Conservation (phyloP, 2,113 vertebrate genomes). For the Aptenodytes forsteri region DNA sequence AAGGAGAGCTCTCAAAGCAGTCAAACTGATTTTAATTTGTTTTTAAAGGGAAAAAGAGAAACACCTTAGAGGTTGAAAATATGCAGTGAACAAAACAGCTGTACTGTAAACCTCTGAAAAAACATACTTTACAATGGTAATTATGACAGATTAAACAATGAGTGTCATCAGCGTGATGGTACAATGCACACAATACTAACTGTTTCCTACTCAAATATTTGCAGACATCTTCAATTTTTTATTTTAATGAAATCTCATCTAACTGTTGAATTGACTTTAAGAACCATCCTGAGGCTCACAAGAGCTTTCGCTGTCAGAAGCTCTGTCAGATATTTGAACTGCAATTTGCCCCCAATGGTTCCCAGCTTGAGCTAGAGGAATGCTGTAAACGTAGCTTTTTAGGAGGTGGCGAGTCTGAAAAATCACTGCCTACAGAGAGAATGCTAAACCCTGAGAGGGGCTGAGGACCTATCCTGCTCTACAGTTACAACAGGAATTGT, state of each 20-base stretch:
- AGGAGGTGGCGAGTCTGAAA: not conserved
- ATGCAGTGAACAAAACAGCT: not conserved
- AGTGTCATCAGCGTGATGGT: conserved; percentile 14
- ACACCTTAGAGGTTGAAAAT: not conserved
- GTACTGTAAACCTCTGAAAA: not conserved
- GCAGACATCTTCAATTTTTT: conserved; percentile 22
- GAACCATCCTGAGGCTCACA: conserved; percentile 8
- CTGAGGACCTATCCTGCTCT: not conserved
- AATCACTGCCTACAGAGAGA: not conserved
- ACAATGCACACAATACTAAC: not conserved
- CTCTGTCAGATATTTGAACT: conserved; percentile 31
- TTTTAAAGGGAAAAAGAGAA: conserved; percentile 6
- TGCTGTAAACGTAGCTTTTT: not conserved
- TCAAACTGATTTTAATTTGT: not conserved
- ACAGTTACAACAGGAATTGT: not conserved
- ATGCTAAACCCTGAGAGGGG: not conserved
- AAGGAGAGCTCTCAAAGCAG: conserved; percentile 10
- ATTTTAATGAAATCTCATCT: conserved; percentile 43
- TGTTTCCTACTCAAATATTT: conserved; percentile 62
- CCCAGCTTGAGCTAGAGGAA: conserved; percentile 37
- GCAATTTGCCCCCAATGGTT: conserved; percentile 7
- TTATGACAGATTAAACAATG: conserved; percentile 37
- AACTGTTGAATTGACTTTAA: conserved; percentile 36
- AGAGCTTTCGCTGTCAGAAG: not conserved
- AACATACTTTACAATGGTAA: conserved; percentile 32